Percentiles rank a stretch among this genome's conserved stretches.
These are phyloP conservation scores for Cynaeus angustus DNA, from an alignment of 2,888 invertebrate genomes.

Conservation along the genomic window DNA sequence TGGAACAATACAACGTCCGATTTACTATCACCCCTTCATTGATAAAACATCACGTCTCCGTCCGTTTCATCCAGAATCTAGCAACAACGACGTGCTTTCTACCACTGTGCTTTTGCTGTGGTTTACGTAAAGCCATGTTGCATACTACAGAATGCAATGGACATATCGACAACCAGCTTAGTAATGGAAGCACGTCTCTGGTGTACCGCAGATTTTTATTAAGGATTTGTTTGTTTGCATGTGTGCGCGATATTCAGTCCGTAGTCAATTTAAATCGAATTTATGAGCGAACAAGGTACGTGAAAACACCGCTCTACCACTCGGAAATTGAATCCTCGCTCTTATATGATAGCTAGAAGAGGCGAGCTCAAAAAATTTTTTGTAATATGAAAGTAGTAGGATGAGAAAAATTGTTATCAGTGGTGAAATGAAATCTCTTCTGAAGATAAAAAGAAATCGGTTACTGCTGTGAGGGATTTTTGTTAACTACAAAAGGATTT, in stretches of 20 bases:
- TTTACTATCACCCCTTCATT: slow-evolving; percentile 3
- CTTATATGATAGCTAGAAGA: not conserved
- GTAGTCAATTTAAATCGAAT: slow-evolving; percentile 44
- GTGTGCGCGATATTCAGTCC: slow-evolving; percentile 38
- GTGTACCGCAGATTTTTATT: slow-evolving; percentile 47
- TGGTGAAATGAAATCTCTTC: not conserved
- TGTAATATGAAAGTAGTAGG: not conserved
- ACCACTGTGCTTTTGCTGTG: slow-evolving; percentile 52
- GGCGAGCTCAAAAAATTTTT: not conserved
- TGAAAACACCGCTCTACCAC: slow-evolving; percentile 18
- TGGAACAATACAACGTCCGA: slow-evolving; percentile 11
- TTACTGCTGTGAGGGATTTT: too few species aligned
- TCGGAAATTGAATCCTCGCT: slow-evolving; percentile 27
- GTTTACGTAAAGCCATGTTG: slow-evolving; percentile 55
- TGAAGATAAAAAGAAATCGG: too few species aligned
- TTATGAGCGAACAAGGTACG: slow-evolving; percentile 32
- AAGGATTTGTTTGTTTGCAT: slow-evolving; percentile 48
- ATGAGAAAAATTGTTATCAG: not conserved
- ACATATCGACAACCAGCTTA: slow-evolving; percentile 30
- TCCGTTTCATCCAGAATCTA: slow-evolving; percentile 17
- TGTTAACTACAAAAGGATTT: too few species aligned
- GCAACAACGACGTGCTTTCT: slow-evolving; percentile 55
- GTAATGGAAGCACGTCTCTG: slow-evolving; percentile 41
- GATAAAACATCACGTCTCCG: slow-evolving; percentile 26
- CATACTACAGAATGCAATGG: slow-evolving; percentile 52